Evolutionary conservation across 1,140 invertebrate species (phyloP), one percentile per base, ranked within the genome.

Genomic region (Saccostrea glomerata): DNA sequence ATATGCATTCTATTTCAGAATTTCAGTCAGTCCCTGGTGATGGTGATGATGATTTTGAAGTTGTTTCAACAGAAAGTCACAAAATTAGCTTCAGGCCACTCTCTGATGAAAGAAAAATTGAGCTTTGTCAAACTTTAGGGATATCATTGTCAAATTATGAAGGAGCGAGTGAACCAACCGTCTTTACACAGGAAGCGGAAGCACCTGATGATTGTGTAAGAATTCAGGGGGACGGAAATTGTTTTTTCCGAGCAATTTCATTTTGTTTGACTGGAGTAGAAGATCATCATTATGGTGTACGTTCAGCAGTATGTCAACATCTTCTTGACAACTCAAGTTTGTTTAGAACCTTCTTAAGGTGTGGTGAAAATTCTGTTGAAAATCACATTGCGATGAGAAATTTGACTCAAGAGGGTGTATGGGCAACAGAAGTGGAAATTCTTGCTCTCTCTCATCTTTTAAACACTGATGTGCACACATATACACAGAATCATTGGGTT

Each of bases 161-260:
- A 36, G 30, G 30, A 36, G 30, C 30, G 30, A 36, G 30, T 36
- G 30, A 36, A 36, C 30, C 30, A 36, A 36, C 30, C 30, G 30
- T 36, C 30, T 36, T 36, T 36, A 36, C 30, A 36, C 11, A 13
- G 13, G 86, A 90, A 11, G 30, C 47, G 36, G 82, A 54, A 54
- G 40, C 25, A 13, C 82, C 82, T 36, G 40, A 40, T n/a, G 13
- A 20, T 11, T 30, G 23, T 9, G 12, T 17, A 40, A 47, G 23
- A 30, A 54, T 84, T 15, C 15, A 40, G 17, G 25, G 40, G 17
- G 82, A 84, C 13, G 82, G 82, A n/a, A 84, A 84, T 40, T 84
- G 82, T 54, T 84, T 84, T 36, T 84, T 84, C 23, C 11, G 40
- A 47, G 82, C 82, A 30, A 30, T 84, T 20, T 84, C 82, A 13